These are phyloP conservation scores for Uropsilus gracilis DNA, from an alignment of 2,113 vertebrate genomes.

Conservation along the genomic window DNA sequence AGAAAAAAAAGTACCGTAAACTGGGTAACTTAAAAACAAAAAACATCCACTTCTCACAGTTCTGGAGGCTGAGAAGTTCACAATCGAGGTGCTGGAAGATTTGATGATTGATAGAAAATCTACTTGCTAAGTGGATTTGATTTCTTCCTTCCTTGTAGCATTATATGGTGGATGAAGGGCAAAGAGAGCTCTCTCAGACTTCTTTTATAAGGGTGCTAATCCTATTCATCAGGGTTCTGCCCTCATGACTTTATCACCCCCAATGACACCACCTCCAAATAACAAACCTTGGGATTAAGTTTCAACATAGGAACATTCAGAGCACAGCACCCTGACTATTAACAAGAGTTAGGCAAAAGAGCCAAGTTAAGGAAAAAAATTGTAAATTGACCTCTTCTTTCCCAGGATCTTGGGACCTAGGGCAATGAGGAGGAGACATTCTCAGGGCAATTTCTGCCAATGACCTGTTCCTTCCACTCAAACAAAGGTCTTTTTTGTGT, in stretches of 20 bases:
- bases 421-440: slow-evolving; percentile 4
- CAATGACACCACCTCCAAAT: not conserved
- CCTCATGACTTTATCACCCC: not conserved
- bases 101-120: not conserved
- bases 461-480: not conserved
- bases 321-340: not conserved
- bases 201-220: not conserved
- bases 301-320: not conserved
- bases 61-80: not conserved
- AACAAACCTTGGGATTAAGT: not conserved
- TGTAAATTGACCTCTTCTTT: slow-evolving; percentile 19
- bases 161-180: not conserved
- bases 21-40: not conserved
- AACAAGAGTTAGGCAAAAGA: too few relatives aligned
- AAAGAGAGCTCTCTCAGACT: not conserved
- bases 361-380: not conserved
- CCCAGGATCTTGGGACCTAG: slow-evolving; percentile 45
- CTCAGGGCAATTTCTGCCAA: not conserved
- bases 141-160: not conserved
- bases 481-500: slow-evolving; percentile 59
- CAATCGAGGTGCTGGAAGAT: not conserved
- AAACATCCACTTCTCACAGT: not conserved
- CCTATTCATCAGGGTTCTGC: not conserved
- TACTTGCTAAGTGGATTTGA: not conserved
- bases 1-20: not conserved